These are phyloP conservation scores for Montipora sp. DNA, from an alignment of 64 coral and sea anemone genomes.

Conservation along the genomic window DNA sequence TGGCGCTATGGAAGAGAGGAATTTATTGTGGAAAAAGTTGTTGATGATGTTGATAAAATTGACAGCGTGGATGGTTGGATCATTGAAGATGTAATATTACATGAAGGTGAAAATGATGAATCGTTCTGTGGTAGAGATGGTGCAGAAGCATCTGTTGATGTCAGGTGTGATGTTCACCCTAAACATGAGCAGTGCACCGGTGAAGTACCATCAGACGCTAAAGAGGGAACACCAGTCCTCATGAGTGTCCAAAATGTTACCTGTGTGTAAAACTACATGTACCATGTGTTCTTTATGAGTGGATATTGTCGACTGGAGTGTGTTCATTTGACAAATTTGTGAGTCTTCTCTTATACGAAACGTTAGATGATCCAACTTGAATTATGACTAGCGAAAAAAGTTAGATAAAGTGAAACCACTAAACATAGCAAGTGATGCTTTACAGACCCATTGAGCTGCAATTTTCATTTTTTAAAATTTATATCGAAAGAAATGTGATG, in stretches of 20 bases:
- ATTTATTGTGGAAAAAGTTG: slow-evolving; percentile 80
- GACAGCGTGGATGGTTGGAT: slow-evolving; percentile 68
- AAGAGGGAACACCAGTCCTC: slow-evolving; percentile 53
- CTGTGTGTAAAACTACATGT: not conserved
- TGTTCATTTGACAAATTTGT: too few species aligned
- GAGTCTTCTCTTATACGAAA: too few species aligned
- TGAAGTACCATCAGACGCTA: slow-evolving; percentile 8
- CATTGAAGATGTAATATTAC: slow-evolving; percentile 45
- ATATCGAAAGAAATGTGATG: too few species aligned
- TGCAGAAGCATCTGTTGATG: not conserved
- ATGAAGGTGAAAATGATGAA: not conserved
- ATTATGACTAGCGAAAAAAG: too few species aligned
- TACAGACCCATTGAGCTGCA: too few species aligned
- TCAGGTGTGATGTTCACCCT: not conserved
- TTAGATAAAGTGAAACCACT: too few species aligned
- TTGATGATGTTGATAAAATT: slow-evolving; percentile 72
- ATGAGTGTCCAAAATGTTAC: slow-evolving; percentile 32
- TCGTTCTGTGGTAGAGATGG: not conserved
- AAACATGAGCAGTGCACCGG: not conserved
- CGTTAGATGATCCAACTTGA: too few species aligned
- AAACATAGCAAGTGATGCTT: too few species aligned
- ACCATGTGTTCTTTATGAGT: too few species aligned
- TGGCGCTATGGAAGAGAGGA: slow-evolving; percentile 92
- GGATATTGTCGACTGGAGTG: too few species aligned
- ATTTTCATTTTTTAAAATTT: too few species aligned